phyloP scores from a whole-genome alignment of 1,140 invertebrate species.

The Himalopsyche phryganea region DNA sequence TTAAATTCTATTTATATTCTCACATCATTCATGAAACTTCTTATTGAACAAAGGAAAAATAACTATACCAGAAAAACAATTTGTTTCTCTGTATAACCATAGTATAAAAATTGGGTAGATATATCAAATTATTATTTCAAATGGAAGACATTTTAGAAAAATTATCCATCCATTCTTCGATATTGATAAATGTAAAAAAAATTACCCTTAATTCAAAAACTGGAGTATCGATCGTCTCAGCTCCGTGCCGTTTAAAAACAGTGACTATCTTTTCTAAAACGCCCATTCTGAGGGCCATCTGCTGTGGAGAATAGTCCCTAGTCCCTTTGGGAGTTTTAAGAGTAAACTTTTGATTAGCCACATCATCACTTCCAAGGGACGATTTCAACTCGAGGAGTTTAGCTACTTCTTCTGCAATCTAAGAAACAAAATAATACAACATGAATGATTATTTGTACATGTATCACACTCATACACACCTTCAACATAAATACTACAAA shows the following conservation, averaged over 20 bases:
- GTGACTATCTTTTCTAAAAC: constrained; percentile 86
- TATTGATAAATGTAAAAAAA: no score
- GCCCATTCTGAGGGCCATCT: constrained; percentile 88
- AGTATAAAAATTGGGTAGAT: no score
- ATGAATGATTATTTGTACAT: neutral
- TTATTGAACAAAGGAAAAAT: no score
- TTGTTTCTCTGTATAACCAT: no score
- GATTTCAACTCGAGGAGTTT: constrained; percentile 79
- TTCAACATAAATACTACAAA: neutral
- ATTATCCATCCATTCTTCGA: no score
- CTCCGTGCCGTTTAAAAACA: constrained; percentile 97
- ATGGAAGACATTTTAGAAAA: no score
- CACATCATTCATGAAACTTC: no score
- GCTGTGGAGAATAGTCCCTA: constrained; percentile 88
- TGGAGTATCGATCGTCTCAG: constrained; percentile 97
- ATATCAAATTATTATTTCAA: no score
- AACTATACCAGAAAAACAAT: no score
- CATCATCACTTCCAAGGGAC: constrained; percentile 59
- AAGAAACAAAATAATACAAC: constrained; percentile 36
- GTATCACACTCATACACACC: neutral
- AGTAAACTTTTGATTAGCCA: constrained; percentile 67
- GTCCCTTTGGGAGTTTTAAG: constrained; percentile 96
- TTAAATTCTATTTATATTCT: no score
- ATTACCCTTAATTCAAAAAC: constrained; percentile 95
- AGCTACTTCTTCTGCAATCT: constrained; percentile 78